A percentile compares a stretch with the other conserved stretches of the same genome.
Evolutionary conservation across 2,888 invertebrate species (phyloP).

Genomic region (Lissocephala sabroskyi): DNA sequence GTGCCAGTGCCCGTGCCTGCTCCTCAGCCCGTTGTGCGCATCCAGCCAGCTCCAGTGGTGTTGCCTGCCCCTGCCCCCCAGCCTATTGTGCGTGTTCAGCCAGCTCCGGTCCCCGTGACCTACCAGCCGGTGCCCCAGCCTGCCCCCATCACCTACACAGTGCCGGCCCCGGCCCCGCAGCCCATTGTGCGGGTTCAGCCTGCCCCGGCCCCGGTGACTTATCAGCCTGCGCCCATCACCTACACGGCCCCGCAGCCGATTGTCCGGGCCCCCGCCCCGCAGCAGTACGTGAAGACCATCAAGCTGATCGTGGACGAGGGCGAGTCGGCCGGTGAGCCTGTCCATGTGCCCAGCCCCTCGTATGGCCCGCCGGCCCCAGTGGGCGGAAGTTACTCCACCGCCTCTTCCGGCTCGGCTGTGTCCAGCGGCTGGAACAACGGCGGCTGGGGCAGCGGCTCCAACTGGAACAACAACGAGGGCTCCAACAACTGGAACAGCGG

Average conservation of each 20-base stretch:
- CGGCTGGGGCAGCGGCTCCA: constrained; percentile 6
- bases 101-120: constrained; percentile 1
- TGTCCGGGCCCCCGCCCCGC: constrained; percentile 15
- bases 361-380: constrained; percentile 48
- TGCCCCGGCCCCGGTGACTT: constrained; percentile 1
- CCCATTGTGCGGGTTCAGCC: constrained; percentile 12
- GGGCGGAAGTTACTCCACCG: constrained; percentile 14
- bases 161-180: constrained; percentile 1
- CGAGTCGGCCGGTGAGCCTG: constrained; percentile 11
- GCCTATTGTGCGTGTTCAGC: constrained; percentile 12
- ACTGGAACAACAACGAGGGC: constrained; percentile 1
- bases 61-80: constrained; percentile 5
- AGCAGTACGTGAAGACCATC: constrained; percentile 58
- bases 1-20: constrained; percentile 19
- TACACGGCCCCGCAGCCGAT: background rate
- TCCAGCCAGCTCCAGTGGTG: constrained; percentile 17
- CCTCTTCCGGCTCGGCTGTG: constrained; percentile 20
- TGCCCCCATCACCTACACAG: background rate
- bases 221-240: constrained; percentile 1
- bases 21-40: constrained; percentile 19
- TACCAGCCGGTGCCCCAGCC: constrained; percentile 7
- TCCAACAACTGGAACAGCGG: constrained; percentile 22
- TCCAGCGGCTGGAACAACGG: constrained; percentile 19
- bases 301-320: constrained; percentile 52
- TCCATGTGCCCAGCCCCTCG: constrained; percentile 32